These are phyloP conservation scores for Rhadinocentrus ornatus DNA, from an alignment of 2,797 vertebrate genomes.

Conservation along the genomic window DNA sequence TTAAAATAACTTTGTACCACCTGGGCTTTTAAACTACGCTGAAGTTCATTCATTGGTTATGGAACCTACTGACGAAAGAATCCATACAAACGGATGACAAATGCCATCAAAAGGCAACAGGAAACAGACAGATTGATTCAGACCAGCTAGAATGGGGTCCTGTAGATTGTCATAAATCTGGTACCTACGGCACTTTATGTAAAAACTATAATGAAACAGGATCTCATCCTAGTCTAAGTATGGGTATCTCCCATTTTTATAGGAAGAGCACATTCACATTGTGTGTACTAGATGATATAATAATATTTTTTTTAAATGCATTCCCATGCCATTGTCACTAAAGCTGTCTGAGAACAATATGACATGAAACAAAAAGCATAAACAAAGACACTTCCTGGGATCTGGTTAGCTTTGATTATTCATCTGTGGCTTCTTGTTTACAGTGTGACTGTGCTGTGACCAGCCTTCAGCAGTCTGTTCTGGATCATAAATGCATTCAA, in stretches of 20 bases:
- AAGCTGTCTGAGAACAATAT: conserved; percentile 32
- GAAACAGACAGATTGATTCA: conserved; percentile 8
- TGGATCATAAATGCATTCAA: conserved; percentile 18
- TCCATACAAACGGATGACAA: neutral
- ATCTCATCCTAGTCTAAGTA: conserved; percentile 21
- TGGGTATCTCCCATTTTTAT: conserved; percentile 10
- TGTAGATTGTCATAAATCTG: conserved; percentile 33
- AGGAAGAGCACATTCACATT: neutral
- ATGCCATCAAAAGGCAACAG: neutral
- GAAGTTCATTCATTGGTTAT: neutral
- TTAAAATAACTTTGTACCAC: neutral
- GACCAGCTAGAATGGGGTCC: conserved; percentile 23
- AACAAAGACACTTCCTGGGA: conserved; percentile 2
- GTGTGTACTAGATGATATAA: conserved; percentile 15
- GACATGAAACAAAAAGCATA: conserved; percentile 25
- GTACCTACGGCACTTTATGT: conserved; percentile 12
- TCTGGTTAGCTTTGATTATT: conserved; percentile 13
- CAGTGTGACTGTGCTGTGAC: conserved; percentile 32
- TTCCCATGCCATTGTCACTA: conserved; percentile 21
- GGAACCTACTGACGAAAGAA: neutral
- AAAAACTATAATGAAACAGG: conserved; percentile 19
- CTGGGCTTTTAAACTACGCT: neutral
- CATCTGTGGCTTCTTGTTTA: conserved; percentile 44
- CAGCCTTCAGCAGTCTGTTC: conserved; percentile 28
- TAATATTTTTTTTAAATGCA: neutral